Base-by-base conservation (phyloP, 2,888 invertebrate genomes). In the Aphodius sticticus region DNA sequence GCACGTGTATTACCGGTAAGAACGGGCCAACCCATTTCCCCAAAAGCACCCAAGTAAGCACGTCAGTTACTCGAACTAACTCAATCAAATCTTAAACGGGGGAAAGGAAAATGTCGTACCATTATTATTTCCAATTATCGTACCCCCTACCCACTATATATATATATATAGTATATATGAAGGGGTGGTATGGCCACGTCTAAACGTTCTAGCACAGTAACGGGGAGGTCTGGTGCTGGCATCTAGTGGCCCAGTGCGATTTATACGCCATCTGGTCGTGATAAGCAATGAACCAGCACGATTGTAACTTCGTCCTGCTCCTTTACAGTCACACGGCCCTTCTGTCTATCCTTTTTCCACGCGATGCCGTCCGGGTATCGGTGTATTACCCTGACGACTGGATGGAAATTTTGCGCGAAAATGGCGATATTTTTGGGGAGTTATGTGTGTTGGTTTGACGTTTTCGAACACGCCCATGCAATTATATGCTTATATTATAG, bases 241-340 rank as follows among this genome's bases (percentile, higher is more conserved):
- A 88, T 88, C 87, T 87, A 88, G 88, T 88, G 86, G 87, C 86
- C 85, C 84, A 83, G 84, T 82, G 85, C 86, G 87, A 88, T 89
- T 88, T 89, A 89, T 89, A 87, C 86, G 87, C 87, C 88, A 88
- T 88, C 89, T 89, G 88, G 84, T 85, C 84, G 84, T 87, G 87
- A 88, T 86, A 85, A 85, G 85, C 82, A 82, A 82, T 83, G 82
- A 82, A 82, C 82, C 82, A 79, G 80, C 81, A 81, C 83, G 82
- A 83, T 83, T 83, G 84, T 84, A 82, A 83, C 82, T 82, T 81
- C 78, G 78, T 76, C 80, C 80, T 78, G 76, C 36, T 78, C 78
- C 76, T 80, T 74, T 7, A 26, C 38, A 35, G 16, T 69, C 35
- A 26, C 70, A 80, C 80, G 76, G 36, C 76, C 53, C 15, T 53